phyloP scores from a whole-genome alignment of 1,140 invertebrate genomes.

The Eriocheir sinensis region DNA sequence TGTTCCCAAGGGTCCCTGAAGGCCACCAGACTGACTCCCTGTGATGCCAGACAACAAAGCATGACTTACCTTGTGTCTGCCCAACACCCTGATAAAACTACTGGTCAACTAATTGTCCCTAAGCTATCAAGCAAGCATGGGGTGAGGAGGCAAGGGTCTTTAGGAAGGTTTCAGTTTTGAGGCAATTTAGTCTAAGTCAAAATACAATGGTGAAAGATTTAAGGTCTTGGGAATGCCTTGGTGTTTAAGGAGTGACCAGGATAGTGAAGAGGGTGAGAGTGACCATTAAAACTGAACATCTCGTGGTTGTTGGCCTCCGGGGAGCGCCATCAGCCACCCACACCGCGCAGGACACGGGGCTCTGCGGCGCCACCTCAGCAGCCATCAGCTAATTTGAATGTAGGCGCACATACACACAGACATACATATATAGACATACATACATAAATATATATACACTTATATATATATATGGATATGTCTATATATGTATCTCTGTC shows the following conservation, averaged over 20 bases:
- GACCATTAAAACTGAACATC: background rate
- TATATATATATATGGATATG: conserved; percentile 18
- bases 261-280: background rate
- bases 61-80: conserved; percentile 40
- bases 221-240: conserved; percentile 30
- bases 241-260: conserved; percentile 21
- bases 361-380: conserved; percentile 37
- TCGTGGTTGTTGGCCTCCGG: conserved; percentile 32
- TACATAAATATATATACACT: background rate
- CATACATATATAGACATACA: conserved; percentile 27
- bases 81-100: conserved; percentile 31
- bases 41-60: background rate
- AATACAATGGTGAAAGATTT: conserved; percentile 49
- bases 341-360: conserved; percentile 5
- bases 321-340: conserved; percentile 25
- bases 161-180: conserved; percentile 36
- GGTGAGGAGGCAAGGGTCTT: conserved; percentile 49
- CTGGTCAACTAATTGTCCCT: conserved; percentile 71
- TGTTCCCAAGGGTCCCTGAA: background rate
- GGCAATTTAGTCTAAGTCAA: conserved; percentile 57
- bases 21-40: background rate
- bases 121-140: conserved; percentile 59
- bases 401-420: background rate
- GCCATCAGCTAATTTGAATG: conserved; percentile 23
- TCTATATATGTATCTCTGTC: conserved; percentile 18